Base-by-base conservation (phyloP, 2,113 vertebrate species). In the Todiramphus saurophagus region DNA sequence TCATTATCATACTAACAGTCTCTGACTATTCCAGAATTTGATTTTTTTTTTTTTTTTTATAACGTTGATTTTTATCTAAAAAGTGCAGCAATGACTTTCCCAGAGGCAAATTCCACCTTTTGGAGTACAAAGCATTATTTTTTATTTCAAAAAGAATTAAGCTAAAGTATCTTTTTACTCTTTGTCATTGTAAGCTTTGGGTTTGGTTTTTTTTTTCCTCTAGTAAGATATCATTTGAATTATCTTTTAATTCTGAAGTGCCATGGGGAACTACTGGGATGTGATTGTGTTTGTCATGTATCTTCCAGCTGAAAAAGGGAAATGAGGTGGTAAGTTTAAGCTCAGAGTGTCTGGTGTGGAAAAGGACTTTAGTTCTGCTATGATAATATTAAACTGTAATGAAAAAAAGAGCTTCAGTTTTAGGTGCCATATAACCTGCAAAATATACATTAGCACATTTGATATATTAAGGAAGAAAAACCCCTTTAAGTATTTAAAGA, bases 201-300 rank as follows among this genome's bases (percentile, higher is more conserved):
- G 16, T 33, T 94, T 96, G 60, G 60, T 5, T 19, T 69, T 58
- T 33, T 6, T 24, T 94, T 67, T 12, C 3, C 39, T 87, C 84
- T 59, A 72, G 50, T 94, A 79, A 63, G 64, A 39, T 89, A 93
- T 77, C 75, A 82, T 96, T 96, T 89, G 90, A 55, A 66, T 95
- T 92, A 93, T 96, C 72, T 97, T 97, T 98, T 92, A 96, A 96
- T 96, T 96, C 91, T 89, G 79, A 93, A 93, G 48, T 69, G 64
- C 86, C 76, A 64, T 21, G 33, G 83, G 96, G 68, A 87, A 62
- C 28, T 77, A 48, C 37, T 41, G 60, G 16, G 18, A 74, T 63
- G 39, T 89, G 68, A 59, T 23, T 89, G 41, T 37, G 8, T 85
- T 94, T 95, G 44, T 53, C 63, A 86, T 39, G n/a, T 66, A 68